These are phyloP conservation scores for Pluvianellus socialis DNA, from an alignment of 2,113 vertebrate species.

Conservation along the genomic window DNA sequence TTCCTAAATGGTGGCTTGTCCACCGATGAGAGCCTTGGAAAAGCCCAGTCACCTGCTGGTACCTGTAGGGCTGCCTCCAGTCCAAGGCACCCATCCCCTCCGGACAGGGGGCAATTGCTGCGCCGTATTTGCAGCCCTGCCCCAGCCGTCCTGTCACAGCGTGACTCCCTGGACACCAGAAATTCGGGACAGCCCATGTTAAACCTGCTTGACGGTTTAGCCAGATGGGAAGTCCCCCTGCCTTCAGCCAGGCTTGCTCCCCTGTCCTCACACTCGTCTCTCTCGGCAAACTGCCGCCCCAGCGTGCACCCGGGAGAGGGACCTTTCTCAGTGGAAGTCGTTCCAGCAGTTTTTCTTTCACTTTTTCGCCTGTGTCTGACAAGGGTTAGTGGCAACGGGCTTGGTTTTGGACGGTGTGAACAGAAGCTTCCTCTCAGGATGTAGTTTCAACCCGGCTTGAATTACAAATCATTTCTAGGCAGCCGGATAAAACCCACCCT, in stretches of 20 bases:
- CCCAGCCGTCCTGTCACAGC: fast-evolving
- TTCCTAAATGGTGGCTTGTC: neutral
- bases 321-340: neutral
- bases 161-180: neutral
- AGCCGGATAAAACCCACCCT: neutral
- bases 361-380: neutral
- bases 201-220: neutral
- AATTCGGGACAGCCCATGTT: neutral
- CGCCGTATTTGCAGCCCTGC: neutral
- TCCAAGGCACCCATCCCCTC: neutral
- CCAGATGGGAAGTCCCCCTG: neutral
- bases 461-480: neutral
- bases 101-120: neutral
- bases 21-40: neutral
- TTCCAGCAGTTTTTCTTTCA: neutral
- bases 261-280: neutral
- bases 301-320: neutral
- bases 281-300: neutral
- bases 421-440: neutral
- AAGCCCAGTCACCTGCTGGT: neutral
- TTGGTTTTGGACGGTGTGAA: neutral
- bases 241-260: neutral
- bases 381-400: neutral
- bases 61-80: neutral
- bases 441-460: neutral